Base-by-base conservation (phyloP, 2,113 vertebrate genomes). In the Oophaga pumilio region DNA sequence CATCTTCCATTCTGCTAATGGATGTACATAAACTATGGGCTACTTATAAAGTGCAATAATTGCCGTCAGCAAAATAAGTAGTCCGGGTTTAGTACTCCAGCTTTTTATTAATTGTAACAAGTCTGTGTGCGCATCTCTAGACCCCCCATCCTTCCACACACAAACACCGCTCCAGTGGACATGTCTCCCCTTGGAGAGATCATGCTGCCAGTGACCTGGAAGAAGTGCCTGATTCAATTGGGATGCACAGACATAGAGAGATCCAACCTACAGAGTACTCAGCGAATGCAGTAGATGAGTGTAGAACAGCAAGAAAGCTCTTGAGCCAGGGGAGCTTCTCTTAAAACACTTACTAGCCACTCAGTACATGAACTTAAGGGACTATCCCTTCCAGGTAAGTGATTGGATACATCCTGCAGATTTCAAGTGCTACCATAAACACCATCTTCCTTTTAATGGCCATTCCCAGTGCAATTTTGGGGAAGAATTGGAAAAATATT, bases 161-260 rank as follows among this genome's bases (percentile, higher is more conserved):
- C 62, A 83, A 24, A 59, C 73, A 86, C 43, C 69, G 86, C 78
- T 87, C 86, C 66, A 73, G 50, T 87, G 52, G 85, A 87, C 76
- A 87, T 82, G 86, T 87, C 86, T 87, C 28, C 68, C 22, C 77
- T 79, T 81, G 62, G 77, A 87, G 66, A 73, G 77, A 73, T 87
- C 64, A 81, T 82, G 53, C 22, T 87, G 86, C 13, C 85, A 87
- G 76, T 86, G 85, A 87, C 86, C 86, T 87, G 78, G 85, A 87
- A 87, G 85, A 87, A 80, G 76, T 80, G 85, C 76, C 62, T 79
- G 62, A 26, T 87, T 87, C 76, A 87, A 80, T 79, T 71, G 76
- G 85, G 85, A 87, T 87, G 76, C 76, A 87, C 26, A 80, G 17
- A 66, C 76, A 59, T 56, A 87, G 74, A 43, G 79, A 81, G 59